Percentiles rank a stretch among this genome's conserved stretches.
phyloP scores from a whole-genome alignment of 2,113 vertebrate species.

The Malurus alboscapulatus region DNA sequence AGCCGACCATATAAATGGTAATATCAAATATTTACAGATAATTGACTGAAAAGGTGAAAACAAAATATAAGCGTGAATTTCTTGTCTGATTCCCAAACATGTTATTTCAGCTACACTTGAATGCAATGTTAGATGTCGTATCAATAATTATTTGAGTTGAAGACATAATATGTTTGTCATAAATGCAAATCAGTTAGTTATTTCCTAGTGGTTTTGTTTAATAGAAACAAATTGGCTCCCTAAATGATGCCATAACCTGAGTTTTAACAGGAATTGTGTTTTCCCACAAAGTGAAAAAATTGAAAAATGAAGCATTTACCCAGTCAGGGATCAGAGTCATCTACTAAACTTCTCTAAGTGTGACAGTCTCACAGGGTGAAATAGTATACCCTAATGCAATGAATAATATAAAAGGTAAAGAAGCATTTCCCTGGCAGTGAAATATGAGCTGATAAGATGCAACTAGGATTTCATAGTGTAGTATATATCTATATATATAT shows the following conservation, averaged over 20 bases:
- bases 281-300: not conserved
- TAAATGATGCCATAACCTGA: not conserved
- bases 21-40: not conserved
- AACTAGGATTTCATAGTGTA: not conserved
- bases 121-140: not conserved
- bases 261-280: not conserved
- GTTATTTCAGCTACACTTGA: not conserved
- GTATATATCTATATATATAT: not conserved
- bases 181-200: not conserved
- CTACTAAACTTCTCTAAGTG: not conserved
- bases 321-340: not conserved
- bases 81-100: not conserved
- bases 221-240: not conserved
- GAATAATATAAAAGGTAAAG: not conserved
- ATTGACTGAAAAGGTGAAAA: not conserved
- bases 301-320: not conserved
- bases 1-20: not conserved
- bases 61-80: not conserved
- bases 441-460: not conserved
- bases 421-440: not conserved
- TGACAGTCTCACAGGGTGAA: not conserved
- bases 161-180: not conserved
- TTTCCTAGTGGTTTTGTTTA: not conserved
- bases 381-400: not conserved
- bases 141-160: not conserved